A percentile compares a stretch with the other conserved stretches of the same genome.
phyloP scores from a whole-genome alignment of 2,113 vertebrate genomes.

The Atractosteus spatula region DNA sequence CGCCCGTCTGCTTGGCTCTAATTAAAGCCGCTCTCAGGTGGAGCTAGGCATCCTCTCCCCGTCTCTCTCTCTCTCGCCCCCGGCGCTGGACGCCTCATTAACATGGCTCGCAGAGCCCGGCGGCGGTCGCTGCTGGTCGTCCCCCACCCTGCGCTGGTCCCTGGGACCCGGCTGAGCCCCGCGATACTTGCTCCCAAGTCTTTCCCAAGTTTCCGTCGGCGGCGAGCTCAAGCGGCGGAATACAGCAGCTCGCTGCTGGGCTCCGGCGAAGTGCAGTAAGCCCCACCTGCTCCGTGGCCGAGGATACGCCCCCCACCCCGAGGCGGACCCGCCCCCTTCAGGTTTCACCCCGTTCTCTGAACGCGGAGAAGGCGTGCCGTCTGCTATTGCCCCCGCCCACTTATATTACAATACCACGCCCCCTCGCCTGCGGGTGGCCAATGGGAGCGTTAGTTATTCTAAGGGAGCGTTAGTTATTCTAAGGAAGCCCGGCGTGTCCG shows the following conservation, averaged over 20 bases:
- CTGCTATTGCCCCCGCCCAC: constrained; percentile 8
- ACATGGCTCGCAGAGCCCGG: no score
- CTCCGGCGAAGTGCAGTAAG: constrained; percentile 13
- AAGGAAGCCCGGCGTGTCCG: no score
- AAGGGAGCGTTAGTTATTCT: no score
- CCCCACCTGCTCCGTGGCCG: constrained; percentile 8
- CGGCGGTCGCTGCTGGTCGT: no score
- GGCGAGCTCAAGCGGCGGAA: constrained; percentile 23
- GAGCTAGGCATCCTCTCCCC: no score
- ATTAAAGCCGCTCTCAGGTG: no score
- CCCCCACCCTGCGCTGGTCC: no score
- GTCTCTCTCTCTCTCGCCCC: no score
- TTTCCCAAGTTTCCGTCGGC: constrained; percentile 18
- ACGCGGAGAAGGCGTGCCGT: constrained; percentile 8
- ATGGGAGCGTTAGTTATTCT: not conserved
- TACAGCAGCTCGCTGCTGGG: constrained; percentile 30
- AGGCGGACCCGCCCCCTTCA: constrained; percentile 18
- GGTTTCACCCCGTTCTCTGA: not conserved
- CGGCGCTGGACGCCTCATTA: no score
- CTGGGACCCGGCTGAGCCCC: not conserved
- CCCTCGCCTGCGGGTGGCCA: not conserved
- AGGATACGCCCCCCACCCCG: constrained; percentile 23
- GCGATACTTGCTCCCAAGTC: not conserved
- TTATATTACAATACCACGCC: constrained; percentile 11
- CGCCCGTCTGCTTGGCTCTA: no score